These are phyloP conservation scores for Oryzias curvinotus DNA, from an alignment of 2,113 vertebrate genomes.

Conservation along the genomic window DNA sequence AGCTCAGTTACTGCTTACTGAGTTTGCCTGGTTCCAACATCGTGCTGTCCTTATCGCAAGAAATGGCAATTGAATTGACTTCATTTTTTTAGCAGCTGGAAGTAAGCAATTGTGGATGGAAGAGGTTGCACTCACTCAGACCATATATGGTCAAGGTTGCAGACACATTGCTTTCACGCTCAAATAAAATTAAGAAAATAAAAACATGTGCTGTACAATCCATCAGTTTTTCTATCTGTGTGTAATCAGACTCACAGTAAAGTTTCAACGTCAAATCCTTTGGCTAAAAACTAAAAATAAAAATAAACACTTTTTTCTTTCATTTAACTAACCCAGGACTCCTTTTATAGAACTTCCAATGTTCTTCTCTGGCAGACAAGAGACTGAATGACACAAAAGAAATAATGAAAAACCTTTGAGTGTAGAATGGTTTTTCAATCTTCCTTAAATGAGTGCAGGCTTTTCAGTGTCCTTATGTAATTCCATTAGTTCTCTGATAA, in stretches of 20 bases:
- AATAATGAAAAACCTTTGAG: constrained; percentile 48
- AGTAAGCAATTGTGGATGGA: no score
- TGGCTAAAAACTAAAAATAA: neutral
- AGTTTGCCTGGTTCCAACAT: no score
- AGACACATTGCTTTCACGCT: no score
- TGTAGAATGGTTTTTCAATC: constrained; percentile 34
- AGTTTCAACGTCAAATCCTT: constrained; percentile 36
- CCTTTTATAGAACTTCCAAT: constrained; percentile 17
- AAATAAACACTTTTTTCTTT: constrained; percentile 20
- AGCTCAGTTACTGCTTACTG: no score
- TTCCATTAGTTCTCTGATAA: constrained; percentile 64
- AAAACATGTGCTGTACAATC: no score
- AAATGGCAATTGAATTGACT: no score
- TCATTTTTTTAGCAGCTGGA: no score
- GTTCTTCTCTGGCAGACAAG: constrained; percentile 40
- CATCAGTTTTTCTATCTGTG: no score
- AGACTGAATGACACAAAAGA: constrained; percentile 36
- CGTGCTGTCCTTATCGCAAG: no score
- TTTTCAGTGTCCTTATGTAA: constrained; percentile 62
- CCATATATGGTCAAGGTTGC: no score
- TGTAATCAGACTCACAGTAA: constrained; percentile 27
- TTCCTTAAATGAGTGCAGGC: constrained; percentile 42
- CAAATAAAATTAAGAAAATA: no score
- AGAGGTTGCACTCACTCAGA: no score
- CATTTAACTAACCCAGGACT: constrained; percentile 15